Percentiles rank a stretch among this genome's conserved stretches.
Evolutionary conservation across 2,888 invertebrate genomes (phyloP).

Genomic region (Ferdinandea cuprea): DNA sequence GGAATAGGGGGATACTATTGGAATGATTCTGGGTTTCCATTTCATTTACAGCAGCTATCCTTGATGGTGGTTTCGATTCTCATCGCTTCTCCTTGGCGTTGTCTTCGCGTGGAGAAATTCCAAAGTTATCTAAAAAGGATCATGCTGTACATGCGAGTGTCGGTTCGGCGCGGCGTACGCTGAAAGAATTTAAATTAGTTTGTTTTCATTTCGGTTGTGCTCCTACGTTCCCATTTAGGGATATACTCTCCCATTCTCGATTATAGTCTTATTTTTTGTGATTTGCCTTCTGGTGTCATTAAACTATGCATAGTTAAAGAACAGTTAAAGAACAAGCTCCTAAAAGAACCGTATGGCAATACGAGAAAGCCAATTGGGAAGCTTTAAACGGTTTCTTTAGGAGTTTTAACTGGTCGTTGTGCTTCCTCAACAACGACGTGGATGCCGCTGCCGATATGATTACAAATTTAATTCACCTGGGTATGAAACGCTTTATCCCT

Average conservation of each 20-base stretch:
- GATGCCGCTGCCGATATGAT: too few relatives aligned
- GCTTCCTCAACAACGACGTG: too few relatives aligned
- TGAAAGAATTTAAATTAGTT: conserved; percentile 70
- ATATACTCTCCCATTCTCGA: not conserved
- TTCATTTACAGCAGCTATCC: conserved; percentile 60
- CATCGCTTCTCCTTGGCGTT: not conserved
- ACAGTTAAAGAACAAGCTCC: too few relatives aligned
- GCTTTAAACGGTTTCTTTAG: too few relatives aligned
- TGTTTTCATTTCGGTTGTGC: conserved; percentile 32
- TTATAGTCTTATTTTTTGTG: conserved; percentile 35
- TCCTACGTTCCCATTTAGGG: not conserved
- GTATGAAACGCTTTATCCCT: too few relatives aligned
- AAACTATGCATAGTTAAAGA: conserved; percentile 44
- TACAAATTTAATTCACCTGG: too few relatives aligned
- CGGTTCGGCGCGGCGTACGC: conserved; percentile 38
- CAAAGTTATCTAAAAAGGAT: conserved; percentile 65
- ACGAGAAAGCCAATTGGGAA: too few relatives aligned
- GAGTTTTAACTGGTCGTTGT: too few relatives aligned
- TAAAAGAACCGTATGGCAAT: too few relatives aligned
- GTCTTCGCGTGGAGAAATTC: conserved; percentile 22
- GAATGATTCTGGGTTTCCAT: conserved; percentile 41
- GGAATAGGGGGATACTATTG: not conserved
- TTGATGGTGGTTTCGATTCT: conserved; percentile 3
- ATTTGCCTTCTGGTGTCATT: conserved; percentile 61
- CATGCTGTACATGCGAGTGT: conserved; percentile 19